A percentile compares a stretch with the other conserved stretches of the same genome.
phyloP scores from a whole-genome alignment of 2,888 invertebrate genomes.

The Himalopsyche anomala region DNA sequence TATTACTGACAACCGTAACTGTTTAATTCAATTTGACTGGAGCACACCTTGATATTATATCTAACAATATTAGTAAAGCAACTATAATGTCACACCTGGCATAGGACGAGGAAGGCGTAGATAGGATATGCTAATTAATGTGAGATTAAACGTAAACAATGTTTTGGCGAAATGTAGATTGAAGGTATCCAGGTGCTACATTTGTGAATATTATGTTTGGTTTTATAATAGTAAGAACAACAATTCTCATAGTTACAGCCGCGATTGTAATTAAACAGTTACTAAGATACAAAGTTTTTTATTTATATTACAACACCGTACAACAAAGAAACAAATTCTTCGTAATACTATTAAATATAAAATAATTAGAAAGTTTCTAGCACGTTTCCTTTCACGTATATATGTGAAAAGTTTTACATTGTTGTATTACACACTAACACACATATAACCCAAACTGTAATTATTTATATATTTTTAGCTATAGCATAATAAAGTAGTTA shows the following conservation, averaged over 20 bases:
- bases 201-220: constrained; percentile 8
- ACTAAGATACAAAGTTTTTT: neutral
- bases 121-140: constrained; percentile 44
- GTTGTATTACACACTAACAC: no score
- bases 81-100: constrained; percentile 33
- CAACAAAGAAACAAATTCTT: no score
- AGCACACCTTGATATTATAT: constrained; percentile 10
- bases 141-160: constrained; percentile 32
- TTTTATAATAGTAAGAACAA: neutral
- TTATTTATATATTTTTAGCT: no score
- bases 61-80: constrained; percentile 19
- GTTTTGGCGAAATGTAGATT: constrained; percentile 9
- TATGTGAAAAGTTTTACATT: no score
- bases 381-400: no score
- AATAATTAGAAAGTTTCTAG: no score
- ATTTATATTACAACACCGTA: neutral
- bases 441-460: no score
- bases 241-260: neutral
- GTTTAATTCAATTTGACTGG: neutral
- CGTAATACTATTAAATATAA: no score
- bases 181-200: constrained; percentile 7
- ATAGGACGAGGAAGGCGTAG: constrained; percentile 4
- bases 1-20: neutral
- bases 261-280: neutral
- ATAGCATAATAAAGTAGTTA: no score